Evolutionary conservation across 2,113 vertebrate species (phyloP), one percentile per base, ranked within the genome.

Genomic region (Cyprinus carpio): DNA sequence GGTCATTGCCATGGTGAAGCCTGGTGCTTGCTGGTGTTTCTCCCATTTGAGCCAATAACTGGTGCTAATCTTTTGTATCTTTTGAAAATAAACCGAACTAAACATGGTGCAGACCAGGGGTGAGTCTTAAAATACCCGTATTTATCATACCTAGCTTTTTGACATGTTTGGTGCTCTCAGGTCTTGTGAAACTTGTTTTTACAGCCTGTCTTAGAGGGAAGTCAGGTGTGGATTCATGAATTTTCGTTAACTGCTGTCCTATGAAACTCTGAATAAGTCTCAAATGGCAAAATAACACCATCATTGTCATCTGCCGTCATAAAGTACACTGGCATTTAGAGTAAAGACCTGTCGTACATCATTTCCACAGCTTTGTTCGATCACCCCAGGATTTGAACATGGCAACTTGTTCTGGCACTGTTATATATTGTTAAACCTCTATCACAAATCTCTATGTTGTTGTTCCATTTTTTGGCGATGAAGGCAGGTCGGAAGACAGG

Each of bases 61-160:
- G 94, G 93, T 94, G 94, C 94, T 94, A 93, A 93, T 79, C 79
- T 87, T 90, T 84, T 84, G 74, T 88, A 81, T 80, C 62, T 58
- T 79, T 87, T 64, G 69, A 43, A 67, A 46, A 62, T 31, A 49
- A 81, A 64, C 43, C n/a, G 31, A 51, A 31, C 80, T 81, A 31
- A 72, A 54, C 81, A 54, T 87, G 84, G 84, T 86, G 87, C 69
- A 54, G 65, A 49, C 56, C 64, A 40, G 43, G n/a, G 10, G 34
- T 27, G 69, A 83, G 83, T 75, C 79, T 75, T 78, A 20, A 54
- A 77, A 72, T 29, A 49, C 64, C 56, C 37, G 65, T 76, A 46
- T 43, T 40, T 40, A 40, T 7, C 40, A 40, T 40, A 40, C 40
- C 40, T 51, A 54, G 51, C 58, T 12, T 62, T 87, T 60, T 77